phyloP scores from a whole-genome alignment of 92 coral and sea anemone genomes.

The Umimayanthus chanpuru region DNA sequence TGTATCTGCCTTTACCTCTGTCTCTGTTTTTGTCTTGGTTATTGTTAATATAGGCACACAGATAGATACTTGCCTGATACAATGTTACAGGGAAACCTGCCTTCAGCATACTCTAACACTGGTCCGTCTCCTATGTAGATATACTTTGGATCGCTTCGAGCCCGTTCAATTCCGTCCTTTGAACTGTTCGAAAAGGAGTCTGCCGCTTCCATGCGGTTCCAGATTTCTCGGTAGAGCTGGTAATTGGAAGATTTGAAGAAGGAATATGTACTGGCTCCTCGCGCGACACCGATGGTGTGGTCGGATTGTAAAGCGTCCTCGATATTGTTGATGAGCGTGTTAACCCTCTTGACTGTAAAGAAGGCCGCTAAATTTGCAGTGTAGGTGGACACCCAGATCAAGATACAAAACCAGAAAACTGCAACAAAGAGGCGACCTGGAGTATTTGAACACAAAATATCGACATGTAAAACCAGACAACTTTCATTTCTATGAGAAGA shows the following conservation, averaged over 20 bases:
- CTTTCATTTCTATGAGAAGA: not conserved
- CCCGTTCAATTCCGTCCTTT: conserved; percentile 51
- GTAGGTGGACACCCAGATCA: conserved; percentile 79
- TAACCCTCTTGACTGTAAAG: conserved; percentile 56
- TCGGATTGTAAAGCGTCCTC: conserved; percentile 51
- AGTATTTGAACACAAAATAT: not conserved
- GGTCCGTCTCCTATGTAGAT: conserved; percentile 63
- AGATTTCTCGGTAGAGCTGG: conserved; percentile 41
- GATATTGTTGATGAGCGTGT: conserved; percentile 48
- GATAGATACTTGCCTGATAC: conserved; percentile 36
- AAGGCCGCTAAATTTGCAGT: conserved; percentile 81
- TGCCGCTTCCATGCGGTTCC: conserved; percentile 46
- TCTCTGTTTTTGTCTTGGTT: no score
- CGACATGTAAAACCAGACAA: not conserved
- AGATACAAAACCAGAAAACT: conserved; percentile 73
- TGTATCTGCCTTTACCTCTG: no score
- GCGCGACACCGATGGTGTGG: conserved; percentile 41
- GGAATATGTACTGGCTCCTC: conserved; percentile 44
- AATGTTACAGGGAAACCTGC: conserved; percentile 64
- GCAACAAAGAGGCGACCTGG: conserved; percentile 71
- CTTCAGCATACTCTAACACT: conserved; percentile 16
- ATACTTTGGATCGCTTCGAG: conserved; percentile 45
- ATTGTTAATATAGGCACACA: not conserved
- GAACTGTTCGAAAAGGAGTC: conserved; percentile 31
- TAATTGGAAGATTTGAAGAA: conserved; percentile 42